Evolutionary conservation across 2,113 vertebrate species (phyloP).

Genomic region (Leuciscus idus): DNA sequence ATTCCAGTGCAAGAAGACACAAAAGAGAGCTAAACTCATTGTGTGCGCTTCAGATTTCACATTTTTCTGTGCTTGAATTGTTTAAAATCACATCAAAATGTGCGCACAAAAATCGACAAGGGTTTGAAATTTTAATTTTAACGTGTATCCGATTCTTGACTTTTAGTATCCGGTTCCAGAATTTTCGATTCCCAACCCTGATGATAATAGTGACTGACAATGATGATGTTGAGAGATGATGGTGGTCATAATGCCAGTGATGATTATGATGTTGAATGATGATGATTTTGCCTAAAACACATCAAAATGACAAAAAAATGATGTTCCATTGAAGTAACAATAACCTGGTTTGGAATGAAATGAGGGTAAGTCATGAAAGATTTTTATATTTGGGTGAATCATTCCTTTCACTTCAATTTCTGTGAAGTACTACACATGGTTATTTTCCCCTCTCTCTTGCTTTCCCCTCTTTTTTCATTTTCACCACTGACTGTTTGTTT

Average conservation of each 20-base stretch:
- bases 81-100: too few species aligned
- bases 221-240: neutral
- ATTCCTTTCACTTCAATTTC: neutral
- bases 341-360: neutral
- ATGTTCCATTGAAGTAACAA: neutral
- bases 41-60: too few species aligned
- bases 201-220: neutral
- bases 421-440: neutral
- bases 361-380: neutral
- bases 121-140: too few species aligned
- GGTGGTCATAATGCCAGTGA: neutral
- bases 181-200: too few species aligned
- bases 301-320: neutral
- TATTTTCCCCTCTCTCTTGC: neutral
- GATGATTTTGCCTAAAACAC: neutral
- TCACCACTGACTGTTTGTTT: conserved; percentile 14
- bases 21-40: too few species aligned
- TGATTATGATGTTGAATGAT: neutral
- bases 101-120: too few species aligned
- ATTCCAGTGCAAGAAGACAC: too few species aligned
- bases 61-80: too few species aligned
- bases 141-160: too few species aligned
- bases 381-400: neutral
- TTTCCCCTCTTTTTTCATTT: neutral
- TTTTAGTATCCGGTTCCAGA: too few species aligned